Conservation (phyloP, 1,140 invertebrate species). For the Dreissena polymorpha region DNA sequence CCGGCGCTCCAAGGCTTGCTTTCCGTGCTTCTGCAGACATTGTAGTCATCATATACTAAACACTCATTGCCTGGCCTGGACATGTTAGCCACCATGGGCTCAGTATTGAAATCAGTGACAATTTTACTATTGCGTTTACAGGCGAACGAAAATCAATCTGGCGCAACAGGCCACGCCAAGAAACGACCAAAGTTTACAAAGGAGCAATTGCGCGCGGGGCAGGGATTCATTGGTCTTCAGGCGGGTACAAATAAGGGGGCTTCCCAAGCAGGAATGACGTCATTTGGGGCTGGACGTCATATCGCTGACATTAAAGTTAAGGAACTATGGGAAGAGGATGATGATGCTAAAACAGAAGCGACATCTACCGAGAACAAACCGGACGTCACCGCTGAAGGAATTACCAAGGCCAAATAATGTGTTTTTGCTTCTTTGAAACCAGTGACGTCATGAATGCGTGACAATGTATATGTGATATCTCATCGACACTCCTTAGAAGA, state of each 20-base stretch:
- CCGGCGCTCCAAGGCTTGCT: slow-evolving; percentile 25
- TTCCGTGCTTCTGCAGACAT: background rate
- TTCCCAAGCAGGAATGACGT: slow-evolving; percentile 74
- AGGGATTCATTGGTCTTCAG: slow-evolving; percentile 91
- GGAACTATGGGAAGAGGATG: slow-evolving; percentile 76
- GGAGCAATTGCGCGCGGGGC: slow-evolving; percentile 93
- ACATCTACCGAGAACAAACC: background rate
- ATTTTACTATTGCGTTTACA: slow-evolving; percentile 32
- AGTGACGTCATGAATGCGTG: no score
- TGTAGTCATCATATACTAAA: no score
- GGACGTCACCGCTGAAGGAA: slow-evolving; percentile 25
- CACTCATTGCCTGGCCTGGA: no score
- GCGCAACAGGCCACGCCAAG: slow-evolving; percentile 28
- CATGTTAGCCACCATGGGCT: no score
- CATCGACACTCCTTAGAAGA: no score
- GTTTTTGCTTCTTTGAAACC: background rate
- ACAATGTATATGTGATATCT: no score
- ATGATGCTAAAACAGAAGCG: slow-evolving; percentile 90
- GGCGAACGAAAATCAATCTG: slow-evolving; percentile 79
- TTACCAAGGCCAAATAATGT: background rate
- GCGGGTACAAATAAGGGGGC: slow-evolving; percentile 88
- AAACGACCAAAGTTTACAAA: slow-evolving; percentile 82
- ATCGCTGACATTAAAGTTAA: slow-evolving; percentile 74
- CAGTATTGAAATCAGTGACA: no score
- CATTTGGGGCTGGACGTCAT: slow-evolving; percentile 69